These are phyloP conservation scores for Netelia melanura DNA, from an alignment of 2,888 invertebrate genomes.

Conservation along the genomic window DNA sequence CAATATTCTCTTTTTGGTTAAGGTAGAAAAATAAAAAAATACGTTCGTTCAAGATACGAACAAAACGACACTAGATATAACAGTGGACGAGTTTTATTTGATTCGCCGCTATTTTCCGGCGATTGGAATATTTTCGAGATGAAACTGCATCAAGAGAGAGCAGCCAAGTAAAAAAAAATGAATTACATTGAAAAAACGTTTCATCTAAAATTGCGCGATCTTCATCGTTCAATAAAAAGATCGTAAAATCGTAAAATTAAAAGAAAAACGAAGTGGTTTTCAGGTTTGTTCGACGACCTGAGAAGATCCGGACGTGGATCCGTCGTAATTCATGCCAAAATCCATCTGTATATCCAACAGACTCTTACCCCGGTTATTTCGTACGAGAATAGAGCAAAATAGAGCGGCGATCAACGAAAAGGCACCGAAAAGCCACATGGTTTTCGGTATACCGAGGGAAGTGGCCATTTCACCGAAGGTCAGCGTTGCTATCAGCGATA, in stretches of 20 bases:
- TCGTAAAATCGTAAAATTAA: neutral
- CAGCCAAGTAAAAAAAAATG: neutral
- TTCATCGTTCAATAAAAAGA: neutral
- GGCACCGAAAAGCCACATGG: conserved; percentile 76
- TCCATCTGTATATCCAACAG: conserved; percentile 76
- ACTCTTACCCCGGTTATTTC: conserved; percentile 76
- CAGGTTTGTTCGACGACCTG: conserved; percentile 41
- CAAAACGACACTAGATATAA: neutral
- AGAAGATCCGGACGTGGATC: conserved; percentile 30
- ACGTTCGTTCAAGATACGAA: neutral
- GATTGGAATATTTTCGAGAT: neutral
- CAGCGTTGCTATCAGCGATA: conserved; percentile 75
- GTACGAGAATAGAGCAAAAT: conserved; percentile 71
- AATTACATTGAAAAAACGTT: neutral
- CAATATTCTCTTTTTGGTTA: neutral
- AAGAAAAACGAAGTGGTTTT: conserved; percentile 3
- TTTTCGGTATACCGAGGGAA: conserved; percentile 72
- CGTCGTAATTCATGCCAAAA: conserved; percentile 67
- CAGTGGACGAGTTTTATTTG: neutral
- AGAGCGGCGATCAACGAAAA: conserved; percentile 75
- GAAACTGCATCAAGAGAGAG: neutral
- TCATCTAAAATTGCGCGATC: neutral
- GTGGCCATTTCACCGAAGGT: conserved; percentile 74
- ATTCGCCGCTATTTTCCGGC: neutral
- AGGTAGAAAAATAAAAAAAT: neutral